phyloP scores from a whole-genome alignment of 2,888 invertebrate genomes.

The Callosobruchus maculatus region DNA sequence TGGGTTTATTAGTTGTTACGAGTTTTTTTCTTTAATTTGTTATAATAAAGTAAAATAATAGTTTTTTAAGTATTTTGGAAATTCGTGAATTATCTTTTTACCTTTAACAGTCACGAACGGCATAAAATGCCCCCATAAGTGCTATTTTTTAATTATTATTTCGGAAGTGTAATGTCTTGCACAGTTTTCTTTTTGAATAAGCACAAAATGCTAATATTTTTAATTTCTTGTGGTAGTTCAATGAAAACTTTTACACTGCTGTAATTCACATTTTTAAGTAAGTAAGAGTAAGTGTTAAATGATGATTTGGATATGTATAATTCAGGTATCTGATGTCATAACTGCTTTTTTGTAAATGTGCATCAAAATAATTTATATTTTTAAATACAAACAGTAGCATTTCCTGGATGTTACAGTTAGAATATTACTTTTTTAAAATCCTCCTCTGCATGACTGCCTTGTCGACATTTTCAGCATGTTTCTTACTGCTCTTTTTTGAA shows the following conservation, averaged over 20 bases:
- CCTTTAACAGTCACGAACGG: too few species aligned
- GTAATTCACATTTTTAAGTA: too few species aligned
- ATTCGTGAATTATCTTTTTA: too few species aligned
- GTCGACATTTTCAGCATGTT: background rate
- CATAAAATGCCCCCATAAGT: too few species aligned
- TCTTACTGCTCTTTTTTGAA: background rate
- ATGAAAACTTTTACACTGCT: background rate
- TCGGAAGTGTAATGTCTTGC: too few species aligned
- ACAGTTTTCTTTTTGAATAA: too few species aligned
- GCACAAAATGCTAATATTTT: background rate
- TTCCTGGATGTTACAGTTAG: background rate
- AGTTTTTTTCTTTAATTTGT: too few species aligned
- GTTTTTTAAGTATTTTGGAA: too few species aligned
- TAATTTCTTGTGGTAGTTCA: background rate
- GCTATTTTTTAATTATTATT: too few species aligned
- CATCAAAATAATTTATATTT: background rate
- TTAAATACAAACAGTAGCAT: background rate
- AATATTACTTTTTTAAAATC: background rate
- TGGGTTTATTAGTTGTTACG: too few species aligned
- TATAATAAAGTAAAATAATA: too few species aligned
- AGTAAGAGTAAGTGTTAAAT: too few species aligned
- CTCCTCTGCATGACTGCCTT: background rate
- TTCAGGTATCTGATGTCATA: background rate
- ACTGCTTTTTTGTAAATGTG: background rate
- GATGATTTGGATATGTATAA: background rate